Base-by-base conservation (phyloP, 2,797 vertebrate genomes). In the Tokudaia muenninki region DNA sequence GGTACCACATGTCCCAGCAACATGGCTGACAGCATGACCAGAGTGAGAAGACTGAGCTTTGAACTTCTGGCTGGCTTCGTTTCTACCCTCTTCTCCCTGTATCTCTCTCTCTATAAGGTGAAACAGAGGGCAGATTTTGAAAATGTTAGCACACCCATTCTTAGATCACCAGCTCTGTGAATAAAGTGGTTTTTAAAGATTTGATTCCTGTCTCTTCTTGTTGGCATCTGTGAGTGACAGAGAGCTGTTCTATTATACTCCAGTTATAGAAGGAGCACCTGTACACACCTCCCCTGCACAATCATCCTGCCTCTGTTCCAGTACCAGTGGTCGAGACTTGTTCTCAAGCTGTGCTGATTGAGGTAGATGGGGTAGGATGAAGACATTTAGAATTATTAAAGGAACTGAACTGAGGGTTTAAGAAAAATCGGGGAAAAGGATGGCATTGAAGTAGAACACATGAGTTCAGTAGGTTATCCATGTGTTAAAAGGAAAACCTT, bases 291-390 rank as follows among this genome's bases (percentile, higher is more conserved):
- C 0, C 0, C 19, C 22, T 26, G 52, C 24, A 37, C n/a, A 21
- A n/a, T 19, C 34, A 29, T 24, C 11, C 55, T 55, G 31, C 57
- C 57, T 65, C 22, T 90, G 44, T 37, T 17, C 41, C 19, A 29
- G 50, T 5, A 57, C 29, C 75, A 52, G 65, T 31, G 91, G 87
- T n/a, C 24, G 12, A 90, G 57, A 61, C 34, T 75, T 59, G 77
- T 34, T 94, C 29, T 70, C 75, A 94, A 86, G 3, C 44, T 88
- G 9, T 4, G 59, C 13, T 77, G 92, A 78, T 82, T 86, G 92
- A 65, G 29, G 11, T 86, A 55, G 14, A n/a, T 72, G 24, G 12
- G 34, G 34, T 24, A 41, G 21, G 70, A 6, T 26, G 93, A 92
- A n/a, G 65, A 80, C 4, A 65, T 63, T 24, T 34, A 79, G 59